Evolutionary conservation across 2,797 vertebrate species (phyloP).

Genomic region (Hoplostethus atlanticus): DNA sequence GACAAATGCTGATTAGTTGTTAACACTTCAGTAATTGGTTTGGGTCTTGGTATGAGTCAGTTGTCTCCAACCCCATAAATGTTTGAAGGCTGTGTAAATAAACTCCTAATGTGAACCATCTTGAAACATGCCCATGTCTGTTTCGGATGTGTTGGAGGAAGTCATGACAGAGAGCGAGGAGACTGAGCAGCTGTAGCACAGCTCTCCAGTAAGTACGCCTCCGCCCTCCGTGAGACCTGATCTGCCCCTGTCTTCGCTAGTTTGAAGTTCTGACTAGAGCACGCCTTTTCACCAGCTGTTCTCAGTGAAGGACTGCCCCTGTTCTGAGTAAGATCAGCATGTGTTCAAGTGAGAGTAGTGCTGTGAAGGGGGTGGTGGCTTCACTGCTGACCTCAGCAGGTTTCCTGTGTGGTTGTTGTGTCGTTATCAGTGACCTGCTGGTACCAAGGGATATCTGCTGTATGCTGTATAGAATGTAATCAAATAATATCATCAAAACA

Average conservation of each 20-base stretch:
- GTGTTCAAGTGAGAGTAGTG: constrained; percentile 60
- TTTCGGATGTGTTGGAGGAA: not conserved
- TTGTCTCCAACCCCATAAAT: not conserved
- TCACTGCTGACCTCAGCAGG: constrained; percentile 63
- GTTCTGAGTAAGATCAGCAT: constrained; percentile 69
- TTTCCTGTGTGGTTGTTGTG: constrained; percentile 27
- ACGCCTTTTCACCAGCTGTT: constrained; percentile 63
- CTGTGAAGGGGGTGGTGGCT: constrained; percentile 32
- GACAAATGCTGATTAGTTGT: not conserved
- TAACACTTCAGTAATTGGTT: no score
- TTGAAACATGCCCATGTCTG: not conserved
- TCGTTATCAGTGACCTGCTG: not conserved
- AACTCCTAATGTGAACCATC: not conserved
- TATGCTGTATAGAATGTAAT: not conserved
- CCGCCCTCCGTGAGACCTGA: not conserved
- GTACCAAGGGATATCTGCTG: not conserved
- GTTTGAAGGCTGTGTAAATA: not conserved
- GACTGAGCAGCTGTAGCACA: not conserved
- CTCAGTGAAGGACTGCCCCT: constrained; percentile 45
- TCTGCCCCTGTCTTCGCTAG: not conserved
- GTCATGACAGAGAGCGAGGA: not conserved
- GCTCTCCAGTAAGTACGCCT: no score
- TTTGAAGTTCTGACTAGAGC: constrained; percentile 12
- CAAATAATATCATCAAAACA: no score
- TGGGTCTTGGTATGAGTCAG: not conserved